Base-by-base conservation (phyloP, 2,888 invertebrate species). In the Dryocosmus kuriphilus region DNA sequence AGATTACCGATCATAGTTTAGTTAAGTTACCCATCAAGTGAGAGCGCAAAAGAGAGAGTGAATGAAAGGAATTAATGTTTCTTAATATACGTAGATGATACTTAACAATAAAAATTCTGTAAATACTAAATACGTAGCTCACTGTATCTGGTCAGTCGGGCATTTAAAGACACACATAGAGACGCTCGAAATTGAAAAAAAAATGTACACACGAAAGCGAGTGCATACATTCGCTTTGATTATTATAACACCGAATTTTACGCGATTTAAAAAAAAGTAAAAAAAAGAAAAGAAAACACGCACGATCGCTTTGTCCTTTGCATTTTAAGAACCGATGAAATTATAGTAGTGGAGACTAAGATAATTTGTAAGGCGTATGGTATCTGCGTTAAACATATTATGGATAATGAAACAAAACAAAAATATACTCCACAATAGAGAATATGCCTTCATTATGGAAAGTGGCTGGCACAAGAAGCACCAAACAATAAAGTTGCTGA, bases 401-500 rank as follows among this genome's bases (percentile, higher is more conserved):
- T 81, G 82, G 83, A 79, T 86, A 83, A 85, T 84, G 86, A 85
- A 87, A 85, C 76, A 82, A 82, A 81, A 81, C n/a, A 81, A 80
- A 85, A 82, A 80, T 82, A 83, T 85, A 86, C 85, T 88, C 85
- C 85, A 85, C 86, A 85, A 88, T 88, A 88, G 88, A 84, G 85
- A 88, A 86, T 88, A 88, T 87, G 89, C 89, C 88, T 89, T 88
- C 85, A 86, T 88, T 88, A 86, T 86, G 87, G 81, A 88, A 86
- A 88, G 86, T 89, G 87, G 85, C 84, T 86, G 88, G 86, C 87
- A 86, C 86, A 85, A 87, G 86, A 88, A 87, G 88, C 88, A 88
- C 88, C 86, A 85, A 89, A 89, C 88, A 88, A 90, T 89, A 88
- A 89, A 89, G 86, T 88, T 89, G 86, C 86, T 88, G 84, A 82